These are phyloP conservation scores for Camponotus vicinus DNA, from an alignment of 1,140 invertebrate genomes.

Conservation along the genomic window DNA sequence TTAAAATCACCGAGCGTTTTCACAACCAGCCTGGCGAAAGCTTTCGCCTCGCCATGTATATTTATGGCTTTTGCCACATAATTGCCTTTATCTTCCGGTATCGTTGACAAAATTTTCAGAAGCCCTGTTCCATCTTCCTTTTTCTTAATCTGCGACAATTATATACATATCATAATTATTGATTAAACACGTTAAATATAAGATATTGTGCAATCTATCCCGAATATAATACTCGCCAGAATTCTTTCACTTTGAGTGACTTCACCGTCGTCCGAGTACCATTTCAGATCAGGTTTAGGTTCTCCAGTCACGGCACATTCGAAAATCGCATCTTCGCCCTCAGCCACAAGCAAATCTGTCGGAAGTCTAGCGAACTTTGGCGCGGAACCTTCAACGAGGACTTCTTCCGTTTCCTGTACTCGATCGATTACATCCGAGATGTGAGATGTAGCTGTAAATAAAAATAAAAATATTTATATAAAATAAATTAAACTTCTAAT, in stretches of 20 bases:
- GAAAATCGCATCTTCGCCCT: slow-evolving; percentile 91
- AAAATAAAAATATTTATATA: neutral
- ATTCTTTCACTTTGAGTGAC: slow-evolving; percentile 87
- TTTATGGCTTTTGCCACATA: slow-evolving; percentile 93
- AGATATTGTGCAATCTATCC: neutral
- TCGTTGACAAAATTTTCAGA: slow-evolving; percentile 87
- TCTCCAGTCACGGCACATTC: slow-evolving; percentile 91
- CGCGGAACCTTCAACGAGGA: slow-evolving; percentile 79
- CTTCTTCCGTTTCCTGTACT: slow-evolving; percentile 13
- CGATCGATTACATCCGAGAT: slow-evolving; percentile 1
- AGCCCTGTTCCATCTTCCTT: slow-evolving; percentile 87
- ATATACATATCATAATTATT: neutral
- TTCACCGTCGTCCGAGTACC: slow-evolving; percentile 91
- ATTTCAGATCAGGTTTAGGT: slow-evolving; percentile 90
- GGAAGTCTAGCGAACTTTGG: slow-evolving; percentile 91
- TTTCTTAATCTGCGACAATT: slow-evolving; percentile 81
- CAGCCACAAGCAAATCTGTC: slow-evolving; percentile 89
- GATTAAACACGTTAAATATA: neutral
- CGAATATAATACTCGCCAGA: slow-evolving; percentile 78
- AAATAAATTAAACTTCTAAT: neutral
- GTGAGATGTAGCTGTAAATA: slow-evolving; percentile 49
- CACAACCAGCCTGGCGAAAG: slow-evolving; percentile 92
- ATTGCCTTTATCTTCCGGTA: slow-evolving; percentile 90
- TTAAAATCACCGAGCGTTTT: slow-evolving; percentile 86
- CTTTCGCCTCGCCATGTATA: slow-evolving; percentile 91